Base-by-base conservation (phyloP, 2,888 invertebrate genomes). In the Agriopis leucophaearia region DNA sequence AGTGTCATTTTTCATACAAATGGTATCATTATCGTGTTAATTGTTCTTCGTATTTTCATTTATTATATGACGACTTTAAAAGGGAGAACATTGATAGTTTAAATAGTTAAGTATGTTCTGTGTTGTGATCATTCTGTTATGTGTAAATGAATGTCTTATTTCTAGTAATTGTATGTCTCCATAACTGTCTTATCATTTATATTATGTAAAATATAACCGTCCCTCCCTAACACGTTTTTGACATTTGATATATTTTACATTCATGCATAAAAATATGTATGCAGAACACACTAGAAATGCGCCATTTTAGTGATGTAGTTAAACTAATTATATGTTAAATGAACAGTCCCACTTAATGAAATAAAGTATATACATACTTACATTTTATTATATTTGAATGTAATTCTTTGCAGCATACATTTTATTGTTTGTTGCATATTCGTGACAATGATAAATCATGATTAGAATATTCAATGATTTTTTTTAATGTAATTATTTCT, bases 151-250 rank as follows among this genome's bases (percentile, higher is more conserved):
- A 65, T 71, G 64, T 71, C 36, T 66, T 48, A 55, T 63, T 75
- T 74, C 76, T 72, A 73, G 61, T 79, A 76, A 74, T 70, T 76
- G 73, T 76, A 76, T 42, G 55, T 52, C n/a, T 42, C 35, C 48
- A 51, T 47, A 64, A 59, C 48, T 15, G 55, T 54, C 6, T 9
- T 58, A 36, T 44, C 13, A 44, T 44, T 13, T 56, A 58, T 59
- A 51, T n/a, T 59, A 50, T 18, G 16, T 59, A 40, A 36, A 16
- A 45, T 52, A 35, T 36, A 47, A 45, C 10, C 9, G 38, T 40
- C 38, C 10, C 9, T 40, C 38, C 38, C 38, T 10, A 40, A 8
- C 8, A 40, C 8, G 38, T 40, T 40, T 8, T 40, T 40, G 2
- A 9, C 38, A 6, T 40, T 40, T 10, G 10, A 10, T 9, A 8